These are phyloP conservation scores for Aphelocoma californica DNA, from an alignment of 2,797 vertebrate species.

Conservation along the genomic window DNA sequence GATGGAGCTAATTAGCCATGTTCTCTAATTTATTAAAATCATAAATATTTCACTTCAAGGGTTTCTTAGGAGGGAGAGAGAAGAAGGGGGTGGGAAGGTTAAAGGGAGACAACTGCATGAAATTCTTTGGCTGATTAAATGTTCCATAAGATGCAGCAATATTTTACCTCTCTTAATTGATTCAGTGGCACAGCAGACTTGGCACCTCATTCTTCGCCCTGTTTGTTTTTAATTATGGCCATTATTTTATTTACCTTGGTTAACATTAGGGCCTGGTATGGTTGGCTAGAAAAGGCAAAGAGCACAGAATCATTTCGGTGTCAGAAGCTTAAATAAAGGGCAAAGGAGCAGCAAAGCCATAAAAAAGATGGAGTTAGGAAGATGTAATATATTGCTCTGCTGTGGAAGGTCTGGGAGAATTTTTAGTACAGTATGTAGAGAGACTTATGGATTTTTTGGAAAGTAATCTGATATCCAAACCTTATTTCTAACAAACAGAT, in stretches of 20 bases:
- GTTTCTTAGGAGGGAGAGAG: not conserved
- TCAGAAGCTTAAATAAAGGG: constrained; percentile 6
- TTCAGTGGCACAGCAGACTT: not conserved
- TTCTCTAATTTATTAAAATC: constrained; percentile 73
- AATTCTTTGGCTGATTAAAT: constrained; percentile 66
- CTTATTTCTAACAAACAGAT: not conserved
- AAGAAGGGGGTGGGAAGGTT: constrained; percentile 16
- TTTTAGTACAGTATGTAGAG: not conserved
- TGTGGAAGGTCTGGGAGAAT: not conserved
- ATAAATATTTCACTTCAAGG: constrained; percentile 71
- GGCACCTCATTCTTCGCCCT: constrained; percentile 15
- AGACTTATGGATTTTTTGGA: not conserved
- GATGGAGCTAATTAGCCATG: constrained; percentile 69
- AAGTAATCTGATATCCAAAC: not conserved
- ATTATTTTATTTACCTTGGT: constrained; percentile 27
- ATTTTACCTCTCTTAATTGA: constrained; percentile 51
- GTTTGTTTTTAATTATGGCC: constrained; percentile 64
- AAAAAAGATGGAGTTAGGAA: not conserved
- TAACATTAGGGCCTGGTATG: not conserved
- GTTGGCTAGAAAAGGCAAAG: constrained; percentile 11
- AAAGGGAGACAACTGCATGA: constrained; percentile 47
- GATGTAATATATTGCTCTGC: not conserved
- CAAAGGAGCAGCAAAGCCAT: not conserved
- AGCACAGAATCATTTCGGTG: not conserved
- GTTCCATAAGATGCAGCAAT: constrained; percentile 15